phyloP scores from a whole-genome alignment of 35 echinoderm and acorn worm species.

The Apostichopus japonicus region DNA sequence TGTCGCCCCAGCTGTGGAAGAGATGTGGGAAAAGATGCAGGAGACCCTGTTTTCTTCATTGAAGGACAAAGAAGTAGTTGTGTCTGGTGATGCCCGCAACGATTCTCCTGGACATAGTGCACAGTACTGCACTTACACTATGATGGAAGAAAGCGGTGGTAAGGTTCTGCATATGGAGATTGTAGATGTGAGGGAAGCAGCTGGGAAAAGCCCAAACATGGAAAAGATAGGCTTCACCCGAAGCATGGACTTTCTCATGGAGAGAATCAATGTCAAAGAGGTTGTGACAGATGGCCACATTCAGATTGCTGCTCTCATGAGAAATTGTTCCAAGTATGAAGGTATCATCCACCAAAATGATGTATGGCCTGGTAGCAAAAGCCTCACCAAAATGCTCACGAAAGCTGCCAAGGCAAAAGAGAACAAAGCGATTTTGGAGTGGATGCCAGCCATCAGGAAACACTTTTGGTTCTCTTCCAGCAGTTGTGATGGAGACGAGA shows the following conservation, averaged over 20 bases:
- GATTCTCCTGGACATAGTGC: background rate
- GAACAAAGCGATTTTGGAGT: conserved; percentile 18
- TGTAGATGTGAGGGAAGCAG: conserved; percentile 37
- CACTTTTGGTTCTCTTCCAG: conserved; percentile 48
- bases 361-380: conserved; percentile 48
- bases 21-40: background rate
- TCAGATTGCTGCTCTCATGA: conserved; percentile 39
- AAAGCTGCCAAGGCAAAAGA: conserved; percentile 31
- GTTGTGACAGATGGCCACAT: conserved; percentile 31
- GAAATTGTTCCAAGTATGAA: conserved; percentile 12
- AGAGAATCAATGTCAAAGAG: background rate
- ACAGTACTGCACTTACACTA: too few species aligned
- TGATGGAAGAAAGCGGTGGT: conserved; percentile 3
- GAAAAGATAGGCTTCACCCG: conserved; percentile 20
- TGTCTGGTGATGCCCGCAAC: conserved; percentile 34
- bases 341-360: conserved; percentile 23
- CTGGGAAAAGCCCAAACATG: conserved; percentile 36
- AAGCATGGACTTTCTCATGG: background rate
- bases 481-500: conserved; percentile 5
- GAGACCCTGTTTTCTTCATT: background rate
- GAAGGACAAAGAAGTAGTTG: conserved; percentile 8
- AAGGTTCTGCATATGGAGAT: conserved; percentile 32
- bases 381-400: background rate
- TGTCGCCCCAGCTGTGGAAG: background rate
- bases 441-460: conserved; percentile 61